Base-by-base conservation (phyloP, 2,113 vertebrate genomes). In the Brienomyrus brachyistius region DNA sequence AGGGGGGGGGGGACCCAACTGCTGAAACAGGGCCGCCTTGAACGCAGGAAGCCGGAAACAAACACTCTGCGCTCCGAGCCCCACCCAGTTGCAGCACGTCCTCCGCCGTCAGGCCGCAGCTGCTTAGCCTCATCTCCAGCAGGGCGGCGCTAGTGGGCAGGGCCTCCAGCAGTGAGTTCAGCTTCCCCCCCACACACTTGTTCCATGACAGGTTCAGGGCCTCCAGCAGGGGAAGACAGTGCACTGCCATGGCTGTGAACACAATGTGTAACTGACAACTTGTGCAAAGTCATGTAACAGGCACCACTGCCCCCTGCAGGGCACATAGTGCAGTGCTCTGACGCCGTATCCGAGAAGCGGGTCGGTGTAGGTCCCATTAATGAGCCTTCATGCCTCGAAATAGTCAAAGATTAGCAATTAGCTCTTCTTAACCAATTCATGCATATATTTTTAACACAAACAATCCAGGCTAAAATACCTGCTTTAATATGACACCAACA, bases 171-270 rank as follows among this genome's bases (percentile, higher is more conserved):
- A 98, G 95, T 91, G 96, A 92, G 52, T 94, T 92, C 91, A 97
- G 91, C 89, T 94, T 97, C 52, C 97, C 97, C 9, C 97, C 97
- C 84, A 98, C 95, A 92, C 96, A 96, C 90, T 98, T 98, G 94
- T 97, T 97, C 98, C 98, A 99, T 90, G 97, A 98, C 83, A 99
- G 93, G 91, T 96, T 94, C 92, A 99, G 88, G 17, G 91, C 93
- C 94, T 93, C 93, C 92, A 99, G 96, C 93, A 94, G 94, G 90
- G 92, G 91, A 83, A 97, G 95, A 89, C 95, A 94, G 89, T 95
- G 92, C 90, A 94, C 95, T 2, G 94, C 94, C 86, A 97, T 93
- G 19, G 96, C 97, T 99, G 91, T 92, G 92, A 83, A 23, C 35
- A 91, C 70, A 91, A 10, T 45, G 40, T n/a, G 54, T 31, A 89